Conservation (phyloP, 2,797 vertebrate genomes). For the Tympanoctomys barrerae region DNA sequence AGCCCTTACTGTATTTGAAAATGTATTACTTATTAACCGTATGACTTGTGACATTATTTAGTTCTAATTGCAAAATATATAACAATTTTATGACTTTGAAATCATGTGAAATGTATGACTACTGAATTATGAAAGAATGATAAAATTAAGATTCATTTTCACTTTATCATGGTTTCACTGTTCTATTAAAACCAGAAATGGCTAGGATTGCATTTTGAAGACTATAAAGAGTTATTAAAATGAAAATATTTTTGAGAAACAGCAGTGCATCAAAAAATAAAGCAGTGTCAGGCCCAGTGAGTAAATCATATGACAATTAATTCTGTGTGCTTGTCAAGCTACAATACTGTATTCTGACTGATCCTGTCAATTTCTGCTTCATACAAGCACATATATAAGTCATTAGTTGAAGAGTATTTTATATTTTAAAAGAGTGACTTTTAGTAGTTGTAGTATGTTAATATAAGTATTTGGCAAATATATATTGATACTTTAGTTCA, state of each 20-base stretch:
- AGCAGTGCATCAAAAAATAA: conserved; percentile 62
- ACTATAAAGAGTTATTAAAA: conserved; percentile 71
- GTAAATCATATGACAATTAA: conserved; percentile 71
- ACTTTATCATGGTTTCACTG: conserved; percentile 55
- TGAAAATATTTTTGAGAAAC: conserved; percentile 68
- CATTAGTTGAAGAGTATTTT: conserved; percentile 64
- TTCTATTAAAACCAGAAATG: conserved; percentile 59
- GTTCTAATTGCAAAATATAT: conserved; percentile 56
- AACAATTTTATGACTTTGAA: conserved; percentile 68
- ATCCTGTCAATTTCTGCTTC: conserved; percentile 69
- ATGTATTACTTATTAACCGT: conserved; percentile 50
- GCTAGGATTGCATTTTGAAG: conserved; percentile 43
- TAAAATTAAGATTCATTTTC: conserved; percentile 71
- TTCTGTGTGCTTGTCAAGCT: conserved; percentile 75
- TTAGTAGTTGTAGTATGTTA: conserved; percentile 46
- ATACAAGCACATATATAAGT: conserved; percentile 63
- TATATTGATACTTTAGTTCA: conserved; percentile 38
- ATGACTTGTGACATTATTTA: conserved; percentile 44
- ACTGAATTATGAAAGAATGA: conserved; percentile 43
- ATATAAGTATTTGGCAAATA: background rate
- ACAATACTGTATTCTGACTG: conserved; percentile 63
- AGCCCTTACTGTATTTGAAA: conserved; percentile 51
- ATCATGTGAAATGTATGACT: conserved; percentile 45
- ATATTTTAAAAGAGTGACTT: conserved; percentile 42
- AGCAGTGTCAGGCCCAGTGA: conserved; percentile 59